A percentile compares a stretch with the other conserved stretches of the same genome.
Conservation (phyloP, 2,113 vertebrate species). For the Oryzias javanicus region DNA sequence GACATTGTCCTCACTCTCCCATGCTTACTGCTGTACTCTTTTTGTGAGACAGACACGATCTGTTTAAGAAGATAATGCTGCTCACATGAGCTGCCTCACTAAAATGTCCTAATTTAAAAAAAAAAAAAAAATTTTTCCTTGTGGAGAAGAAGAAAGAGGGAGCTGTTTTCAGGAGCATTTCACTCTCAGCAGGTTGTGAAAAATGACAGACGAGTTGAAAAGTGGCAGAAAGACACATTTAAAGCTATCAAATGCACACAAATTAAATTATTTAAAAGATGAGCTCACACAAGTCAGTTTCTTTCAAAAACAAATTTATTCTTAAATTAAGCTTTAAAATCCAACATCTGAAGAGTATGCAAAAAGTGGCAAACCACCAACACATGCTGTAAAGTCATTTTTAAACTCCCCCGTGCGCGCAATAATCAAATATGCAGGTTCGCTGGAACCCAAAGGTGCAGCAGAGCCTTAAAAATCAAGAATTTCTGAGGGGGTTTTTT, state of each 20-base stretch:
- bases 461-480: slow-evolving; percentile 3
- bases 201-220: no score
- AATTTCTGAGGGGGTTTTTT: slow-evolving; percentile 1
- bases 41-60: slow-evolving; percentile 18
- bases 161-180: slow-evolving; percentile 11
- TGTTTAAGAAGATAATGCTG: slow-evolving; percentile 33
- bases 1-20: background rate
- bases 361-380: slow-evolving; percentile 1
- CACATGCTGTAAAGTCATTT: slow-evolving; percentile 1
- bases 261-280: no score
- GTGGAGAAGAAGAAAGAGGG: slow-evolving; percentile 31
- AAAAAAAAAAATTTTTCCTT: slow-evolving; percentile 21
- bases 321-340: no score
- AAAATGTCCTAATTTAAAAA: slow-evolving; percentile 24
- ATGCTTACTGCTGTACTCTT: slow-evolving; percentile 7
- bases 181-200: no score
- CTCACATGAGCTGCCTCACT: slow-evolving; percentile 29
- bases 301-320: no score
- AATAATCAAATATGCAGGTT: slow-evolving; percentile 2
- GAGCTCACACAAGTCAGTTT: no score
- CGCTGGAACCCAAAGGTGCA: slow-evolving; percentile 10
- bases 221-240: no score
- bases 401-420: slow-evolving; percentile 6
- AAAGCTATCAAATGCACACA: no score
- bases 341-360: no score